These are phyloP conservation scores for Aphidoletes aphidimyza DNA, from an alignment of 2,888 invertebrate species.

Conservation along the genomic window DNA sequence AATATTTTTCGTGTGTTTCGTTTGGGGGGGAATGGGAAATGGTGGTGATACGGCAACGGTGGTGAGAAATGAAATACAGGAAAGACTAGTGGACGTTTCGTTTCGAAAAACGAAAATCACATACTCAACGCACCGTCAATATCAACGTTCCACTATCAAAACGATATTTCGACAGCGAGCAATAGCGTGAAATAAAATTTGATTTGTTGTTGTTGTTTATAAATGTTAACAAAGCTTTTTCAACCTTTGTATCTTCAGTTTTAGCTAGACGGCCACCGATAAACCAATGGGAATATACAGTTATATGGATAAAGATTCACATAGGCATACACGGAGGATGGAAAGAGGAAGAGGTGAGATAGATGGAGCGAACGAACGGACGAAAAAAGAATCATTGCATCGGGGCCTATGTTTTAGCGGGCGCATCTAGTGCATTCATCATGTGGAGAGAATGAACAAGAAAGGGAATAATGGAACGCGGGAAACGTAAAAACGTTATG, in stretches of 20 bases:
- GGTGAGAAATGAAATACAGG: background rate
- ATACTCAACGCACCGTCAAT: background rate
- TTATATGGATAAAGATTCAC: background rate
- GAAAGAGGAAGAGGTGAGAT: background rate
- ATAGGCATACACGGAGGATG: background rate
- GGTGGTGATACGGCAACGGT: background rate
- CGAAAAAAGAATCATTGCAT: background rate
- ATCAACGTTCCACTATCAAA: conserved; percentile 36
- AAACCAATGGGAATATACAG: conserved; percentile 26
- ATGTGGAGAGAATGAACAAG: conserved; percentile 23
- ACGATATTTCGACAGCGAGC: conserved; percentile 30
- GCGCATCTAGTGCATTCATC: conserved; percentile 38
- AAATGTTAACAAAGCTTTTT: conserved; percentile 49
- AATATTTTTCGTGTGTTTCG: background rate
- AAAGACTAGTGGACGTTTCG: background rate
- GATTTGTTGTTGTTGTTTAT: conserved; percentile 49
- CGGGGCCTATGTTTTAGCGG: conserved; percentile 8
- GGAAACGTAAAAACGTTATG: conserved; percentile 18
- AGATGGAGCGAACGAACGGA: background rate
- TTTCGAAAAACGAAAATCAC: background rate
- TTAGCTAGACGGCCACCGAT: conserved; percentile 23
- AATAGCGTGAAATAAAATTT: conserved; percentile 37
- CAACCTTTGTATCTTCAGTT: conserved; percentile 18
- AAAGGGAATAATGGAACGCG: conserved; percentile 43
- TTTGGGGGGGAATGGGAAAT: background rate